Evolutionary conservation across 2,888 invertebrate species (phyloP).

Genomic region (Leptinotarsa haldemani): DNA sequence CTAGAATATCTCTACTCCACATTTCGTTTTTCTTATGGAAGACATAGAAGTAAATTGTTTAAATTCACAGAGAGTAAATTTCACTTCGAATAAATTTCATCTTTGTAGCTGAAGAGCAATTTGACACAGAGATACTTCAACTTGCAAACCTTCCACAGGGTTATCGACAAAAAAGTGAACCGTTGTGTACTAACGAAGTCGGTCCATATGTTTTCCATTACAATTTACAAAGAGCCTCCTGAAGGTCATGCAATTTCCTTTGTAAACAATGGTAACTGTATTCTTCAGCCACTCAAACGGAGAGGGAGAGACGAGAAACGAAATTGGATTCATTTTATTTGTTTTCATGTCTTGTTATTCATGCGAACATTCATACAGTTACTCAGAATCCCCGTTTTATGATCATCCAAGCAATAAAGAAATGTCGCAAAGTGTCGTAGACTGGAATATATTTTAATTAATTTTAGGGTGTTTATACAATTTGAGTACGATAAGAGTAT

Average conservation of each 20-base stretch:
- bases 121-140: too few species aligned
- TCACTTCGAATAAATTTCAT: too few species aligned
- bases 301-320: neutral
- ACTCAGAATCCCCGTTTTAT: neutral
- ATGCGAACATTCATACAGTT: neutral
- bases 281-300: neutral
- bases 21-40: too few species aligned
- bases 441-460: too few species aligned
- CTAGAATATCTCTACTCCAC: too few species aligned
- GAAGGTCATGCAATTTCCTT: neutral
- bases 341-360: neutral
- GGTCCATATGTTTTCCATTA: neutral
- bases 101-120: too few species aligned
- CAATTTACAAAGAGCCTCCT: neutral
- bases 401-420: neutral
- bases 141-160: too few species aligned
- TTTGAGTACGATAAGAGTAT: too few species aligned
- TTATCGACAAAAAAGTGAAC: too few species aligned
- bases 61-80: too few species aligned
- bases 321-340: constrained; percentile 1
- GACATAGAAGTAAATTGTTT: too few species aligned
- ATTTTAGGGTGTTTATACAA: too few species aligned
- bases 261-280: neutral
- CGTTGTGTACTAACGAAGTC: neutral
- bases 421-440: neutral